Conservation (phyloP, 2,113 vertebrate genomes). For the cat (Felis catus) region F.catus_Fca126_mat1.0 CM031414.1:33957501-33958000, state of each 20-base stretch:
- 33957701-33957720: not conserved
- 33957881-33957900: not conserved
- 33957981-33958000: not conserved
- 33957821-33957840: not conserved
- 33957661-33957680: not conserved
- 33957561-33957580: not conserved
- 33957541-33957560: not conserved
- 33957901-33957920: not conserved
- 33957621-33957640: not conserved
- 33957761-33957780: not conserved
- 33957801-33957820: not conserved
- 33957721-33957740: not conserved
- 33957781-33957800: not conserved
- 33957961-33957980: slow-evolving; percentile 1
- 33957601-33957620: not conserved
- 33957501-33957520: not conserved
- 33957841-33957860: not conserved
- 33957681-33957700: not conserved
- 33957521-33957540: not conserved
- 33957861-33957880: not conserved
- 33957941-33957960: not conserved
- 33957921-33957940: not conserved
- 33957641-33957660: not conserved
- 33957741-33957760: not conserved
- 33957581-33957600: not conserved